Evolutionary conservation across 1,140 invertebrate species (phyloP), one percentile per base, ranked within the genome.

Genomic region (Geopemphigus sp.): DNA sequence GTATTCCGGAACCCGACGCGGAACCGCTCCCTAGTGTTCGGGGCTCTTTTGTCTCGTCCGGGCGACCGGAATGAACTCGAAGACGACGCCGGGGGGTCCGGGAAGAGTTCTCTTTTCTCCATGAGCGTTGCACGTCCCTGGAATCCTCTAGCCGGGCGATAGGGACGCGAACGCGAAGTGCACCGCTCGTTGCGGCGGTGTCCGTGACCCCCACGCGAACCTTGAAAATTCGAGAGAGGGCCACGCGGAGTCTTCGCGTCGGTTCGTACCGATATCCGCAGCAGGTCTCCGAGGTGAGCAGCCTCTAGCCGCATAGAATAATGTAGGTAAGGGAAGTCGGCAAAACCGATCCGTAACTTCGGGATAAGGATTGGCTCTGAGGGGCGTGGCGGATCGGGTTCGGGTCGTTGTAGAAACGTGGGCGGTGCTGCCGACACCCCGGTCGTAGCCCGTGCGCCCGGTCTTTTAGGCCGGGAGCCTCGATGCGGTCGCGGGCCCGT

Each of bases 271-370:
- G 87, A 92, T 92, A 92, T 90, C 91, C 90, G 91, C 91, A 93
- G 88, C 91, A 92, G 91, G 92, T 94, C 91, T 93, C 91, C 92
- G 91, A 93, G 92, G 92, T 92, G 88, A 92, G 90, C 87, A 93
- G 91, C 91, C 92, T 93, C 91, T 93, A 91, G 91, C 92, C 89
- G 90, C 80, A 92, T 93, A 91, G 91, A 92, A 88, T 89, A 93
- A 93, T 93, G 91, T 92, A 92, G 92, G 89, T 93, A 93, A 93
- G 91, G 91, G 90, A 92, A 92, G 90, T 92, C 89, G 89, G 87
- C 89, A 92, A 93, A 90, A 88, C 90, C 86, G 91, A 92, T 92
- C 90, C 90, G 90, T 93, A 92, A 91, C 90, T 91, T 92, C 87
- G 90, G 90, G 87, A 91, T 87, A 91, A 90, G 89, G 87, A 90